Evolutionary conservation across 2,888 invertebrate genomes (phyloP).

Genomic region (Agelastica alni): DNA sequence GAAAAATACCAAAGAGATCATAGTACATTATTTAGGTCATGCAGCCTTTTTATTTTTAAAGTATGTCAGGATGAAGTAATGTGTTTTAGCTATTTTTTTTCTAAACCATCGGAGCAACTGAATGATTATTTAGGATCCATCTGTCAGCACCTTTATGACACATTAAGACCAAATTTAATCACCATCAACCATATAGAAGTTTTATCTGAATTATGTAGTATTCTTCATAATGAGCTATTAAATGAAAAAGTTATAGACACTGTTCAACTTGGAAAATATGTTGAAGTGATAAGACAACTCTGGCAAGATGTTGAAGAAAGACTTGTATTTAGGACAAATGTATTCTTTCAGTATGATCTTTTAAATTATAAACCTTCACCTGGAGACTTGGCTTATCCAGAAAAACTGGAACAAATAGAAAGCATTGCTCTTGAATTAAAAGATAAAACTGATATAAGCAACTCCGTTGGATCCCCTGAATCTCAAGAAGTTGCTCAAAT

Average conservation of each 20-base stretch:
- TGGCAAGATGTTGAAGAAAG: constrained; percentile 95
- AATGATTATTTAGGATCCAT: constrained; percentile 65
- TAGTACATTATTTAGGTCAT: constrained; percentile 82
- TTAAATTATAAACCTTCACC: constrained; percentile 84
- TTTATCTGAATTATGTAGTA: constrained; percentile 93
- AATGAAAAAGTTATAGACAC: constrained; percentile 86
- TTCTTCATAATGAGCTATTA: constrained; percentile 87
- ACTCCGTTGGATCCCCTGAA: constrained; percentile 70
- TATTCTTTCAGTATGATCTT: constrained; percentile 92
- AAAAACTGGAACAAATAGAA: constrained; percentile 98
- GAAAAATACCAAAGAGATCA: constrained; percentile 72
- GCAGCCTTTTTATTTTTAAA: constrained; percentile 88
- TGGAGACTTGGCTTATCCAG: constrained; percentile 97
- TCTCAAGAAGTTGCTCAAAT: constrained; percentile 75
- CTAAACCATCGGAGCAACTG: constrained; percentile 66
- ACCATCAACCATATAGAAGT: constrained; percentile 98
- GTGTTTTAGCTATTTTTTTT: constrained; percentile 89
- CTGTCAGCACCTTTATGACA: constrained; percentile 89
- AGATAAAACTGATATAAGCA: constrained; percentile 68
- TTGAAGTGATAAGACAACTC: constrained; percentile 76
- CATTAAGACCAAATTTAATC: constrained; percentile 89
- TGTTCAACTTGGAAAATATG: constrained; percentile 76
- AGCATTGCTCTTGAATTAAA: constrained; percentile 51
- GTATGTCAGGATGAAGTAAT: constrained; percentile 94
- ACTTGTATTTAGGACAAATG: constrained; percentile 91